Percentiles rank a stretch among this genome's conserved stretches.
Conservation (phyloP, 2,888 invertebrate genomes). For the Phaedon cochleariae region DNA sequence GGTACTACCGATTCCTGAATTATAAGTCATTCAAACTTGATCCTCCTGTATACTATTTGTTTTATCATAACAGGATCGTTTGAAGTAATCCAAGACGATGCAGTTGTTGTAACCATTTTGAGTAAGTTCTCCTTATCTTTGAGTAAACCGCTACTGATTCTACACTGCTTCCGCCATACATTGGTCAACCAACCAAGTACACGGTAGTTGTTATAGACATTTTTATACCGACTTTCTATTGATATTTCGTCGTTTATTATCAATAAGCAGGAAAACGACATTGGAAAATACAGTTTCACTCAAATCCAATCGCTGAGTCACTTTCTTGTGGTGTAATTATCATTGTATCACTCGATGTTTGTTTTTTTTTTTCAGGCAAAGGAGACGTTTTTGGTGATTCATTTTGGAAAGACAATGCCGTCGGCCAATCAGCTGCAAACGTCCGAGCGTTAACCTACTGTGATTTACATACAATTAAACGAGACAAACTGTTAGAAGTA, state of each 20-base stretch:
- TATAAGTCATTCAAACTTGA: too few relatives aligned
- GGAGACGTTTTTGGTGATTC: conserved; percentile 99
- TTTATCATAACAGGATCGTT: conserved; percentile 98
- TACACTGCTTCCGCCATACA: background rate
- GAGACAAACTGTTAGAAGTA: conserved; percentile 93
- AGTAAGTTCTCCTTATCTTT: conserved; percentile 66
- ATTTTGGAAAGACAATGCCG: conserved; percentile 97
- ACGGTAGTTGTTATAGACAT: background rate
- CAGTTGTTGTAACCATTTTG: conserved; percentile 94
- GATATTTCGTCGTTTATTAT: too few relatives aligned
- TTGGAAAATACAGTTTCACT: too few relatives aligned
- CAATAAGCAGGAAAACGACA: too few relatives aligned
- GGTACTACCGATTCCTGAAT: too few relatives aligned
- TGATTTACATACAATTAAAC: conserved; percentile 98
- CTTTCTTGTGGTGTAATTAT: too few relatives aligned
- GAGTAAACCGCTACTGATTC: background rate
- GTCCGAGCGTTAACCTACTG: conserved; percentile 99
- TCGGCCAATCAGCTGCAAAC: conserved; percentile 98
- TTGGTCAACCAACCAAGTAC: background rate
- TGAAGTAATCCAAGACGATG: conserved; percentile 99
- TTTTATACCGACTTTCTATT: too few relatives aligned
- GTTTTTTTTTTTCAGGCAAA: conserved; percentile 73
- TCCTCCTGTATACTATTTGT: conserved; percentile 63
- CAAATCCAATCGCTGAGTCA: too few relatives aligned
- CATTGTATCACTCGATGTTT: too few relatives aligned